Evolutionary conservation across 1,140 invertebrate species (phyloP).

Genomic region (Drosophila sechellia): DNA sequence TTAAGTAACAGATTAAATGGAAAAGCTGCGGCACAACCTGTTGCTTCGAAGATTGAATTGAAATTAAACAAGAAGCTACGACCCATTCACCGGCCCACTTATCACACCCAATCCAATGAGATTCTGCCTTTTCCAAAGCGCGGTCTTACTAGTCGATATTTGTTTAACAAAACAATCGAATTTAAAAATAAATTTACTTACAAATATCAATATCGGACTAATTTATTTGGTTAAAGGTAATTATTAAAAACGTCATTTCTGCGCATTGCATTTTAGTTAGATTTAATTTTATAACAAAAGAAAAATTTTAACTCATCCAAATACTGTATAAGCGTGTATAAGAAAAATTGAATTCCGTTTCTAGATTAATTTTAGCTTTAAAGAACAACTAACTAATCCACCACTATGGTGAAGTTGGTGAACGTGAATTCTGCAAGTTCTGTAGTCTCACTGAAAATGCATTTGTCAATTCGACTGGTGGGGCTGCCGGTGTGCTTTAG

Average conservation of each 20-base stretch:
- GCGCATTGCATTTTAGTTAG: no score
- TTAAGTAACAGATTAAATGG: background rate
- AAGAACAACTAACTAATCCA: conserved; percentile 18
- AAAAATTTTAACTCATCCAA: background rate
- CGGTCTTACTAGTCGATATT: conserved; percentile 13
- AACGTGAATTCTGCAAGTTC: conserved; percentile 24
- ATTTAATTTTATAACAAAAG: background rate
- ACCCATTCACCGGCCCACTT: conserved; percentile 5
- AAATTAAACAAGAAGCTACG: conserved; percentile 5
- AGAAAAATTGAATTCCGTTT: background rate
- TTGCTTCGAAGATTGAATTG: conserved; percentile 17
- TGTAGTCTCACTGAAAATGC: conserved; percentile 38
- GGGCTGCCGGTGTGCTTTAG: conserved; percentile 63
- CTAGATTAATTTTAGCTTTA: background rate
- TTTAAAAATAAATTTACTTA: background rate
- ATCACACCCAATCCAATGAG: background rate
- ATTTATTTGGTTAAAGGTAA: background rate
- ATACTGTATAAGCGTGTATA: background rate
- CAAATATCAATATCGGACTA: no score
- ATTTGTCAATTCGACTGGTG: conserved; percentile 68
- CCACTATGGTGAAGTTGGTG: conserved; percentile 35
- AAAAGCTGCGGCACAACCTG: conserved; percentile 4
- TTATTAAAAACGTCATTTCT: no score
- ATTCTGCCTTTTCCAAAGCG: background rate
- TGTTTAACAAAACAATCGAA: background rate